A percentile compares a stretch with the other conserved stretches of the same genome.
phyloP scores from a whole-genome alignment of 2,113 vertebrate genomes.

The Mustela nigripes region DNA sequence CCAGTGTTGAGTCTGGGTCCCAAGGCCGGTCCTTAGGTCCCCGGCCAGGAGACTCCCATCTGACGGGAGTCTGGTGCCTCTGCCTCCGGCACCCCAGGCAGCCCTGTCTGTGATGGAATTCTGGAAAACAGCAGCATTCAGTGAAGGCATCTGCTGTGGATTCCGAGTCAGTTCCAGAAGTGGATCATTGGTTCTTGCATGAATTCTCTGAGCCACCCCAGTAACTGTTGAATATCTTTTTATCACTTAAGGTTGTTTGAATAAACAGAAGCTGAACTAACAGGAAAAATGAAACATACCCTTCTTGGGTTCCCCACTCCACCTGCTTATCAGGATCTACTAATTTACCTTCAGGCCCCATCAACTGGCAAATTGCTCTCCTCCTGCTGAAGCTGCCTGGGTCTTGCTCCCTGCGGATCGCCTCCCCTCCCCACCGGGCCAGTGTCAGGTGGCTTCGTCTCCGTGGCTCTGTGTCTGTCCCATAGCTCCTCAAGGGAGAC shows the following conservation, averaged over 20 bases:
- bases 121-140: neutral
- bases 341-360: neutral
- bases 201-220: neutral
- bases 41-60: neutral
- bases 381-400: neutral
- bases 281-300: neutral
- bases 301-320: neutral
- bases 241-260: neutral
- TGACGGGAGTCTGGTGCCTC: neutral
- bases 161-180: neutral
- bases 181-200: neutral
- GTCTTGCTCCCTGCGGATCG: neutral
- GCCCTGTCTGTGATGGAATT: accelerated
- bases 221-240: neutral
- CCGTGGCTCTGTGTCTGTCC: neutral
- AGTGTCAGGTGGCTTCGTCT: neutral
- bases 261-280: neutral
- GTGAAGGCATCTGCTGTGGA: accelerated
- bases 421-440: accelerated
- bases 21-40: neutral
- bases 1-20: neutral
- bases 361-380: too few species aligned
- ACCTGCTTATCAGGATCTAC: neutral
- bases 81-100: accelerated
- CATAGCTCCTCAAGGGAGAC: neutral